These are phyloP conservation scores for Luidia sarsii DNA, from an alignment of 53 echinoderm and acorn worm species.

Conservation along the genomic window DNA sequence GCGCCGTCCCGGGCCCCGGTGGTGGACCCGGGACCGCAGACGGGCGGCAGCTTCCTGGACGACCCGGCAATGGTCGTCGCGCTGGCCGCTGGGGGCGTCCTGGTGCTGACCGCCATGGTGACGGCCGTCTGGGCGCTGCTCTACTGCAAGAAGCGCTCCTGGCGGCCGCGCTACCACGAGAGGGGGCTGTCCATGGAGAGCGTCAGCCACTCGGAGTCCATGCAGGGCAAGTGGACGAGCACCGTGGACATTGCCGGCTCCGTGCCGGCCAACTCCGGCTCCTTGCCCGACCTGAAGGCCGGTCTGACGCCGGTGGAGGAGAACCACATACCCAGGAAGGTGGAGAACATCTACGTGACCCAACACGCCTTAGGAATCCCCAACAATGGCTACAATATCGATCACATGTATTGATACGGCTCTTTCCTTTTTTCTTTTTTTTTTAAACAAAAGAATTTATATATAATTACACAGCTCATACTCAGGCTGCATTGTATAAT, in stretches of 20 bases:
- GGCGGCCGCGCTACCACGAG: slow-evolving; percentile 39
- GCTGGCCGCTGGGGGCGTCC: slow-evolving; percentile 1
- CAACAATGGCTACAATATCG: slow-evolving; percentile 37
- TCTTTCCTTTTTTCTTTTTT: no score
- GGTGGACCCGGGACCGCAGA: neutral
- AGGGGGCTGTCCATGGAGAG: slow-evolving; percentile 48
- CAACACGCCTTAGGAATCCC: slow-evolving; percentile 10
- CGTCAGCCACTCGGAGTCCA: slow-evolving; percentile 17
- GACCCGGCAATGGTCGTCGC: slow-evolving; percentile 22
- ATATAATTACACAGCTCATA: no score
- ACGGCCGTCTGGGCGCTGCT: slow-evolving; percentile 17
- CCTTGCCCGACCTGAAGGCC: slow-evolving; percentile 1
- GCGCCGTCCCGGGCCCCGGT: neutral
- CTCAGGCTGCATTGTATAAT: no score
- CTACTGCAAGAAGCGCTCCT: slow-evolving; percentile 44
- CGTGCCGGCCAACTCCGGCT: slow-evolving; percentile 4
- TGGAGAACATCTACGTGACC: slow-evolving; percentile 42
- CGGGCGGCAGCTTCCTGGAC: neutral
- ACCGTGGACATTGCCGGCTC: slow-evolving; percentile 30
- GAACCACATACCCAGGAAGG: neutral
- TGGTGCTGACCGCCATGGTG: neutral
- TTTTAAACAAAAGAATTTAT: no score
- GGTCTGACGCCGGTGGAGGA: slow-evolving; percentile 33
- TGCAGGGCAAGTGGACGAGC: slow-evolving; percentile 41
- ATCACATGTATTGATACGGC: slow-evolving; percentile 25